Conservation (phyloP, 2,113 vertebrate species). For the Melanerpes formicivorus region DNA sequence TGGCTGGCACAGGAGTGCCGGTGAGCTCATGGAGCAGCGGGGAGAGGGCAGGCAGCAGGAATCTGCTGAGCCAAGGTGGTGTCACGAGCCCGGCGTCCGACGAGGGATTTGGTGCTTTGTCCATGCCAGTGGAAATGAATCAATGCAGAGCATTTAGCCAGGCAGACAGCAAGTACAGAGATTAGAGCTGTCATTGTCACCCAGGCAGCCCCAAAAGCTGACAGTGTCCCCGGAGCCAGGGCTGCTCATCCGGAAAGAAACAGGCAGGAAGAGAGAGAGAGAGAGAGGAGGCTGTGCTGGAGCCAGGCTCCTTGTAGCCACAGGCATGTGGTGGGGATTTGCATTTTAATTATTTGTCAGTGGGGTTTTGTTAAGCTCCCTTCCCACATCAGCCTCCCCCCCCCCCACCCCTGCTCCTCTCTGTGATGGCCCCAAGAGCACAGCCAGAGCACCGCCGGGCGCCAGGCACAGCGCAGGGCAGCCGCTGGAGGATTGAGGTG, state of each 20-base stretch:
- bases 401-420: conserved; percentile 20
- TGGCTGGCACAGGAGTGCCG: background rate
- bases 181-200: conserved; percentile 65
- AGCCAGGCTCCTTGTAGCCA: conserved; percentile 47
- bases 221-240: conserved; percentile 34
- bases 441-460: background rate
- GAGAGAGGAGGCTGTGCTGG: background rate
- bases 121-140: conserved; percentile 47
- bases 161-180: conserved; percentile 63
- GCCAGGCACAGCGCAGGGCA: background rate
- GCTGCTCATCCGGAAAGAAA: conserved; percentile 53
- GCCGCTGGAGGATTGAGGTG: background rate
- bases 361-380: conserved; percentile 43
- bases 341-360: conserved; percentile 51
- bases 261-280: conserved; percentile 39
- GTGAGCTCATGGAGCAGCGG: conserved; percentile 35
- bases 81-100: conserved; percentile 38
- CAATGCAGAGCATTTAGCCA: conserved; percentile 13
- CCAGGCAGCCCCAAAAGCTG: conserved; percentile 43
- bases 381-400: conserved; percentile 15
- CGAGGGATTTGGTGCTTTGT: conserved; percentile 57
- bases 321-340: conserved; percentile 45
- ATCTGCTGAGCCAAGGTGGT: conserved; percentile 55
- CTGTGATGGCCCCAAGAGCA: background rate
- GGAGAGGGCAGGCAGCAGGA: conserved; percentile 7